Conservation (phyloP, 2,888 invertebrate species). For the Tholera decimalis region DNA sequence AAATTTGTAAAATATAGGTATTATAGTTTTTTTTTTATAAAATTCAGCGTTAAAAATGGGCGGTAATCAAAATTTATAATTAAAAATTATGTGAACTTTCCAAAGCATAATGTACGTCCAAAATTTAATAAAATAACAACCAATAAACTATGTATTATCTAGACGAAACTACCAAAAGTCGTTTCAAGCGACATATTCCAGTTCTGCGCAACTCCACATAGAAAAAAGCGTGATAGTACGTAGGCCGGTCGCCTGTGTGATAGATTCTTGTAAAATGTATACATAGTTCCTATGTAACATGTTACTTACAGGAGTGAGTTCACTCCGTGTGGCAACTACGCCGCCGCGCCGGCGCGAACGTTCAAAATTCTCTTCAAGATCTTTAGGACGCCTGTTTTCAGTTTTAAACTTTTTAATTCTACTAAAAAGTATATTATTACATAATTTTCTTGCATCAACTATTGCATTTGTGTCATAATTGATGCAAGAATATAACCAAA, state of each 20-base stretch:
- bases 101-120: background rate
- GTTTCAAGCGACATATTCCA: conserved; percentile 49
- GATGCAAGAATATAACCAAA: too few species aligned
- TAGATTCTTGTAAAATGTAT: conserved; percentile 55
- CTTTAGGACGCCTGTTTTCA: conserved; percentile 24
- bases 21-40: background rate
- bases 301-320: conserved; percentile 60
- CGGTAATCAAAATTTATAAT: conserved; percentile 15
- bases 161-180: conserved; percentile 43
- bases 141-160: conserved; percentile 37
- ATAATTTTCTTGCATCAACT: background rate
- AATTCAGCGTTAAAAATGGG: background rate
- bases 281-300: conserved; percentile 53
- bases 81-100: background rate
- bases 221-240: conserved; percentile 57
- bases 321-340: conserved; percentile 49
- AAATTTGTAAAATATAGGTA: background rate
- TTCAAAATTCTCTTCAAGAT: conserved; percentile 57
- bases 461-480: conserved; percentile 3
- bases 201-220: conserved; percentile 56
- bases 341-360: conserved; percentile 55
- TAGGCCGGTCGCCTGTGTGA: conserved; percentile 58
- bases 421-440: conserved; percentile 1
- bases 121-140: conserved; percentile 2
- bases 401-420: conserved; percentile 26